phyloP scores from a whole-genome alignment of 2,888 invertebrate genomes.

The Eristalis tenax region DNA sequence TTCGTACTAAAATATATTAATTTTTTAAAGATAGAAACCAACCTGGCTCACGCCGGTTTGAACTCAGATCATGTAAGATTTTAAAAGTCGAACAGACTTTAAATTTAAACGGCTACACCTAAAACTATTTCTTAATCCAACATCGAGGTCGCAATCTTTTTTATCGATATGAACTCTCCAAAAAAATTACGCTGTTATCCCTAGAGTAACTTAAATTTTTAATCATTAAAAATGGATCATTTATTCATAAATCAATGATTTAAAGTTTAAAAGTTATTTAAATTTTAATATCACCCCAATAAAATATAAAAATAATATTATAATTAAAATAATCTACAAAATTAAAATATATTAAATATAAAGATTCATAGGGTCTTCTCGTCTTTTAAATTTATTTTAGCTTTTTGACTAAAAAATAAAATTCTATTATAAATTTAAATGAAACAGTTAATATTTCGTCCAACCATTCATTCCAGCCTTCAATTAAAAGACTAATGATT shows the following conservation, averaged over 20 bases:
- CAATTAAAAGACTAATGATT: too few relatives aligned
- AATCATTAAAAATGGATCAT: conserved; percentile 85
- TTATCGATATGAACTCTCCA: conserved; percentile 88
- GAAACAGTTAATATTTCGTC: conserved; percentile 85
- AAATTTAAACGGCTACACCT: conserved; percentile 85
- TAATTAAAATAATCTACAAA: conserved; percentile 79
- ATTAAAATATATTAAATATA: conserved; percentile 80
- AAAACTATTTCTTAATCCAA: conserved; percentile 89
- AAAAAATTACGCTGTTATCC: conserved; percentile 93
- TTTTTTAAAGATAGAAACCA: conserved; percentile 90
- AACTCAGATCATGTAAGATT: conserved; percentile 94
- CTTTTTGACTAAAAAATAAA: conserved; percentile 86
- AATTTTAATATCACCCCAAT: conserved; percentile 86
- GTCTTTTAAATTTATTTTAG: conserved; percentile 86
- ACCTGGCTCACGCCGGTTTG: conserved; percentile 93
- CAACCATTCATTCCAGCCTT: conserved; percentile 90
- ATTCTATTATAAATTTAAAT: conserved; percentile 82
- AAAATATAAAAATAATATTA: conserved; percentile 82
- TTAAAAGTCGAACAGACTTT: conserved; percentile 91
- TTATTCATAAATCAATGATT: conserved; percentile 80
- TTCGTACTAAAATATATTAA: conserved; percentile 88
- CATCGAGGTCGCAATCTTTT: conserved; percentile 93
- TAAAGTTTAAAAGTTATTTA: conserved; percentile 83
- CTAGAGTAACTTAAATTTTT: conserved; percentile 89
- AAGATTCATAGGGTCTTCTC: conserved; percentile 92